phyloP scores from a whole-genome alignment of 2,888 invertebrate genomes.

The Polyommatus iphigenia region DNA sequence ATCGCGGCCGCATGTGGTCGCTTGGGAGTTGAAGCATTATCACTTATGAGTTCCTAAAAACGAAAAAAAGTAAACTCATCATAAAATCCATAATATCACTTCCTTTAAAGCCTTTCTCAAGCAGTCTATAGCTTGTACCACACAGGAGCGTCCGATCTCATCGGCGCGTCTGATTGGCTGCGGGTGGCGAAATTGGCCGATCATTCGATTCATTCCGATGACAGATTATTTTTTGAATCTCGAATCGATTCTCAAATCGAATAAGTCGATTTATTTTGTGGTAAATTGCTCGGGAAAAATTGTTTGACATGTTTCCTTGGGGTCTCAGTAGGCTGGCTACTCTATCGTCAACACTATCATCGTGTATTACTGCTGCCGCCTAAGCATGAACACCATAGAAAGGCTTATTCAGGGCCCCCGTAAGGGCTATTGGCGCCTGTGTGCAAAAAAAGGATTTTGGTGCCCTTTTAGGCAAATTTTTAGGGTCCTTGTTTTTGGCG shows the following conservation, averaged over 20 bases:
- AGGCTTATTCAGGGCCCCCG: no score
- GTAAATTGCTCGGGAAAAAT: not conserved
- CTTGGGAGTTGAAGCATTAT: no score
- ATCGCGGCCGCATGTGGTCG: no score
- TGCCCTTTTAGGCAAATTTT: no score
- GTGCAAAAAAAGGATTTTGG: no score
- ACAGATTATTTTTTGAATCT: conserved; percentile 64
- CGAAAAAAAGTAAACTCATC: no score
- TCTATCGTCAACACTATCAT: not conserved
- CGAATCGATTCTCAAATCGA: conserved; percentile 37
- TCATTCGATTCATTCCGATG: conserved; percentile 75
- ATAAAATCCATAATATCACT: no score
- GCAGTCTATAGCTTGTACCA: conserved; percentile 46
- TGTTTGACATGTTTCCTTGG: not conserved
- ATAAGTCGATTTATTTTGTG: conserved; percentile 39
- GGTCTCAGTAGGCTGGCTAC: not conserved
- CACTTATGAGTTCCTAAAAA: no score
- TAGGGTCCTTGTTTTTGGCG: no score
- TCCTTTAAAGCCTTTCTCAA: no score
- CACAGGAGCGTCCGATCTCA: conserved; percentile 62
- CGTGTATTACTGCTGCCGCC: not conserved
- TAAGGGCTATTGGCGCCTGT: no score
- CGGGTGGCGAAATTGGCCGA: conserved; percentile 76
- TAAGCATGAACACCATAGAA: no score
- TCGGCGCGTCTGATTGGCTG: conserved; percentile 74